Evolutionary conservation across 2,888 invertebrate species (phyloP).

Genomic region (Zele albiditarsus): DNA sequence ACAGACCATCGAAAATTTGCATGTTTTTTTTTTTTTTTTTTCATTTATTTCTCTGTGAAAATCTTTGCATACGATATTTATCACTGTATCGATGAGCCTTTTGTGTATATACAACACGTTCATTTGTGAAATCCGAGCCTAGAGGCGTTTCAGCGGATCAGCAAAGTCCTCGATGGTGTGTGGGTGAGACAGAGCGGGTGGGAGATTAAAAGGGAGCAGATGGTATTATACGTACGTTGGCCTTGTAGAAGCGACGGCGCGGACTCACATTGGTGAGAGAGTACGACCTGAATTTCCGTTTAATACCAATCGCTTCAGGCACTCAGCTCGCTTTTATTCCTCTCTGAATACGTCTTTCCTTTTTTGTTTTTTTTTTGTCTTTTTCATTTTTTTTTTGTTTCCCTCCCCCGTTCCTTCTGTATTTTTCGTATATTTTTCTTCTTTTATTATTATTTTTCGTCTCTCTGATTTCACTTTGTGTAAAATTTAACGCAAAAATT

Average conservation of each 20-base stretch:
- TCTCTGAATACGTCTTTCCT: neutral
- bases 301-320: constrained; percentile 37
- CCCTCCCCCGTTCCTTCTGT: neutral
- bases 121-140: constrained; percentile 16
- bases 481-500: neutral
- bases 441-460: neutral
- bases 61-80: neutral
- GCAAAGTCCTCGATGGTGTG: constrained; percentile 14
- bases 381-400: neutral
- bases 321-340: constrained; percentile 22
- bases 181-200: constrained; percentile 9
- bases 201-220: constrained; percentile 35
- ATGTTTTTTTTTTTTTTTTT: neutral
- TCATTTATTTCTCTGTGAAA: neutral
- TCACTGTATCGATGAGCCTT: neutral
- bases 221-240: constrained; percentile 14
- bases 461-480: neutral
- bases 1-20: neutral
- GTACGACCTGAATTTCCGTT: constrained; percentile 39
- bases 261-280: constrained; percentile 21
- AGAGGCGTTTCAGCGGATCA: constrained; percentile 25
- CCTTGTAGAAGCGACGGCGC: constrained; percentile 31
- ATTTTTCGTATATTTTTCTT: neutral
- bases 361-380: neutral
- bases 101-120: constrained; percentile 12